phyloP scores from a whole-genome alignment of 2,888 invertebrate species.

The Conus canariensis region DNA sequence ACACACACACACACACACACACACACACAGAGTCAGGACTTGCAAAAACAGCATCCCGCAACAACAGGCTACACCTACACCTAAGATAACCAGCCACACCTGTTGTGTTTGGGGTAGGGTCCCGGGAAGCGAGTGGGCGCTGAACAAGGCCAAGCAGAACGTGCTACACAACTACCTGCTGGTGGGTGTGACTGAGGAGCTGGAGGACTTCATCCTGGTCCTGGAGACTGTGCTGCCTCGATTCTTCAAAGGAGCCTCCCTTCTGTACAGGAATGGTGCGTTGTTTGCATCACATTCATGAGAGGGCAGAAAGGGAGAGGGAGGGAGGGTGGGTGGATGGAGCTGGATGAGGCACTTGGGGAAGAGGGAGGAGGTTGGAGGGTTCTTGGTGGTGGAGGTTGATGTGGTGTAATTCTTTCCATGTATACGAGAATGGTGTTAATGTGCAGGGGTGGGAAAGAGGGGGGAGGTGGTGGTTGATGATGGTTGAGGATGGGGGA shows the following conservation, averaged over 20 bases:
- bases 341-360: background rate
- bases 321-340: background rate
- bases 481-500: background rate
- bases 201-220: conserved; percentile 93
- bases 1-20: too few relatives aligned
- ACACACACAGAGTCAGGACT: too few relatives aligned
- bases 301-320: background rate
- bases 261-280: conserved; percentile 87
- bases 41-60: too few relatives aligned
- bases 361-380: background rate
- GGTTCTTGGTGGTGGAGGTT: background rate
- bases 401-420: too few relatives aligned
- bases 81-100: too few relatives aligned
- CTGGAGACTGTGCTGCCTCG: conserved; percentile 91
- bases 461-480: background rate
- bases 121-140: conserved; percentile 96
- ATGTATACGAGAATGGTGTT: background rate
- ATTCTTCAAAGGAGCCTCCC: conserved; percentile 91
- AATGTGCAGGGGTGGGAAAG: background rate
- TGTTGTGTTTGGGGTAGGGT: conserved; percentile 82
- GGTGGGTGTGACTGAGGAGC: conserved; percentile 96
- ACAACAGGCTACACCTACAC: too few relatives aligned
- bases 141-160: conserved; percentile 96
- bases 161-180: conserved; percentile 93
- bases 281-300: background rate